Evolutionary conservation across 2,888 invertebrate genomes (phyloP), one percentile per base, ranked within the genome.

Genomic region (Alloscopus bannaensis): DNA sequence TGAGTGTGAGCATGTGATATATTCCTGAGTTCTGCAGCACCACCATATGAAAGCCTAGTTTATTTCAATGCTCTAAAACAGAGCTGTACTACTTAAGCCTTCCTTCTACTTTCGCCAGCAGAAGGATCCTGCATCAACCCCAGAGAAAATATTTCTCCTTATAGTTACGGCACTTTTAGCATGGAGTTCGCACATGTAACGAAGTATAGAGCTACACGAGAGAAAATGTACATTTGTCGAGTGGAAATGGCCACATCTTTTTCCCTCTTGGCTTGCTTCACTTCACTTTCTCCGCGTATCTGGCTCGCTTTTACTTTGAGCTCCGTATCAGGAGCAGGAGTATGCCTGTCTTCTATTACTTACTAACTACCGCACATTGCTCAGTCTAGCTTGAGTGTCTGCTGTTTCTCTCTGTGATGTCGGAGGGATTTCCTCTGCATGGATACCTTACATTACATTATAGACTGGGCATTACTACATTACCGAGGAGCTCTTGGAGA

Each of bases 231-330:
- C 6, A 29, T 57, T 57, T 57, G 29, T 31, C 57, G 28, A 57
- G 57, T 57, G 57, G 31, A 71, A 66, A 73, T 73, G 52, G 62
- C 55, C 73, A 60, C 68, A 62, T 68, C 72, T 72, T 62, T 73
- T 73, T 80, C 73, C 68, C 73, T 80, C 68, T 80, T 66, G 65
- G 60, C 69, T 65, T 71, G 50, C 52, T 60, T 60, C 69, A 66
- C 69, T 73, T 70, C 62, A 64, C 69, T 65, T 47, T 57, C 50
- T 45, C 18, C 45, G n/a, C 45, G 4, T 45, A 16, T 45, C n/a
- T n/a, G n/a, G n/a, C n/a, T 62, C 52, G 45, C 65, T 59, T 62
- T 78, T 57, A 69, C 64, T 70, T 70, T 47, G 24, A 66, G 36
- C 59, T 59, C 70, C 22, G 62, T 57, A 16, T 57, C 13, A 55